Percentiles rank a stretch among this genome's conserved stretches.
Conservation (phyloP, 2,888 invertebrate species). For the Cynaeus angustus region DNA sequence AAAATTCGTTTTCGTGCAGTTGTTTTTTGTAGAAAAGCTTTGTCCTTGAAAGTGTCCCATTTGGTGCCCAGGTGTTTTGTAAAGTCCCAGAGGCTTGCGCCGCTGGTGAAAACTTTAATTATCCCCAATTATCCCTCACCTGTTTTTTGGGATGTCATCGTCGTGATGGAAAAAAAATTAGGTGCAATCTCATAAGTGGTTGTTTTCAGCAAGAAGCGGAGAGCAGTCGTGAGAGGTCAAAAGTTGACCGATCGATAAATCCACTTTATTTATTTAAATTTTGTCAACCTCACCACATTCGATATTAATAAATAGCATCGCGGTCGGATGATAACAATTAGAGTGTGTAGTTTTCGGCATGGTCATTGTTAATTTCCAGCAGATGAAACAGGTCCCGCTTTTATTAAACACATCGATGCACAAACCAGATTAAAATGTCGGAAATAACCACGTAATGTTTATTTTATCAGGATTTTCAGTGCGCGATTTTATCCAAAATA, state of each 20-base stretch:
- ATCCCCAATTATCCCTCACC: slow-evolving; percentile 45
- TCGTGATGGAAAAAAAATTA: slow-evolving; percentile 34
- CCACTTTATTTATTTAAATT: slow-evolving; percentile 1
- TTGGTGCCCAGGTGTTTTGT: slow-evolving; percentile 48
- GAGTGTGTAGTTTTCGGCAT: slow-evolving; percentile 4
- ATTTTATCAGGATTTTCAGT: slow-evolving; percentile 9
- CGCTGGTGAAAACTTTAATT: slow-evolving; percentile 52
- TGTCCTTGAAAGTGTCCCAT: too few species aligned
- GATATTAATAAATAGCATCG: slow-evolving; percentile 6
- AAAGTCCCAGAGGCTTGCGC: slow-evolving; percentile 44
- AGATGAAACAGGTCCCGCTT: slow-evolving; percentile 2
- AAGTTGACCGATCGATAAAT: not conserved
- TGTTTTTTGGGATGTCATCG: slow-evolving; percentile 43
- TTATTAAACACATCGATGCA: slow-evolving; percentile 16
- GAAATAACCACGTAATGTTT: slow-evolving; percentile 9
- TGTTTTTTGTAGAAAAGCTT: too few species aligned
- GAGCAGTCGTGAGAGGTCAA: slow-evolving; percentile 14
- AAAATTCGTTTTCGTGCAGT: too few species aligned
- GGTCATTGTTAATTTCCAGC: slow-evolving; percentile 17
- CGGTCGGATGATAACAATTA: slow-evolving; percentile 16
- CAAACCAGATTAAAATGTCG: slow-evolving; percentile 14
- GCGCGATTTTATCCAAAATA: slow-evolving; percentile 25
- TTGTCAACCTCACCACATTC: not conserved
- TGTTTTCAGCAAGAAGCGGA: slow-evolving; percentile 21
- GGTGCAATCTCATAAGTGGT: slow-evolving; percentile 39